phyloP scores from a whole-genome alignment of 2,888 invertebrate species.

The Phragmatobia fuliginosa region DNA sequence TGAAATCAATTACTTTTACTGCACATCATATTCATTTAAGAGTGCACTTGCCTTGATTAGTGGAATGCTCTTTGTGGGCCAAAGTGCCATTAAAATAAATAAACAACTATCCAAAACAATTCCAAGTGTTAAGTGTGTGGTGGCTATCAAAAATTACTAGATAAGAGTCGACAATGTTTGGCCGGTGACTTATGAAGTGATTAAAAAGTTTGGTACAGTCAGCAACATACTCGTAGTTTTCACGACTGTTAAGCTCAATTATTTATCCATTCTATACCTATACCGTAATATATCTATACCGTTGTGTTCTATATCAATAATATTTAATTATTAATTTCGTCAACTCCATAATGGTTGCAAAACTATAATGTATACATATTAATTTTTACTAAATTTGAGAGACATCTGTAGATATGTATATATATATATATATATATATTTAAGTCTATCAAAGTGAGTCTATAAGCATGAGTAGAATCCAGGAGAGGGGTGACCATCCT shows the following conservation, averaged over 20 bases:
- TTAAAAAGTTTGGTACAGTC: slow-evolving; percentile 71
- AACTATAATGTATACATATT: too few species aligned
- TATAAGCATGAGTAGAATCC: too few species aligned
- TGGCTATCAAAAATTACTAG: slow-evolving; percentile 85
- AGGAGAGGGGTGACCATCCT: too few species aligned
- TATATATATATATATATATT: too few species aligned
- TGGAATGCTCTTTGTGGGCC: slow-evolving; percentile 81
- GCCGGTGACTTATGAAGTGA: slow-evolving; percentile 84
- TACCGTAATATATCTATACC: too few species aligned
- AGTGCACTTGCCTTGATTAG: slow-evolving; percentile 81
- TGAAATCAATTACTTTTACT: slow-evolving; percentile 74
- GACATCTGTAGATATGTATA: too few species aligned
- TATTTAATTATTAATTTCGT: too few species aligned
- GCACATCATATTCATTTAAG: slow-evolving; percentile 83
- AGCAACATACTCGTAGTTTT: slow-evolving; percentile 39
- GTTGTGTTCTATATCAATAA: too few species aligned
- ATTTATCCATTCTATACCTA: too few species aligned
- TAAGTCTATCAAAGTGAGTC: too few species aligned
- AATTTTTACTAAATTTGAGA: too few species aligned
- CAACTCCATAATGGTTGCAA: too few species aligned
- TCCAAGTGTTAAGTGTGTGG: slow-evolving; percentile 84
- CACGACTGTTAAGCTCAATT: background rate
- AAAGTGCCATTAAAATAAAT: slow-evolving; percentile 83
- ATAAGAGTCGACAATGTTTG: slow-evolving; percentile 79
- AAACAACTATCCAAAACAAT: slow-evolving; percentile 80